These are phyloP conservation scores for Orchesellides sinensis DNA, from an alignment of 2,888 invertebrate species.

Conservation along the genomic window DNA sequence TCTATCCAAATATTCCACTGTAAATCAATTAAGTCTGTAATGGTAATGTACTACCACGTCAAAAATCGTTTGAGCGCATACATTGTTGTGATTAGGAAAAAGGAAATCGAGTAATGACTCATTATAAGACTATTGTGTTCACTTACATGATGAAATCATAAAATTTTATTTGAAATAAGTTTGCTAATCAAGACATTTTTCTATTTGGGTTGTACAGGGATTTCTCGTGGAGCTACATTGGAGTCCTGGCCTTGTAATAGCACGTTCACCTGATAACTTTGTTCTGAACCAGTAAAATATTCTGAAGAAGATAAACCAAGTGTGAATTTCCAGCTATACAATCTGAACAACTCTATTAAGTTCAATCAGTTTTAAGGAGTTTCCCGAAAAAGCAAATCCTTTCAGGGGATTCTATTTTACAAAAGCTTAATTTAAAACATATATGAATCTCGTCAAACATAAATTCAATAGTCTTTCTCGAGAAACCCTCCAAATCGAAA, in stretches of 20 bases:
- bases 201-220: constrained; percentile 22
- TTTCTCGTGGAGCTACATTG: too few species aligned
- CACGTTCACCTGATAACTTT: not conserved
- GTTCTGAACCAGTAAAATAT: not conserved
- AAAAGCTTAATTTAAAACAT: too few species aligned
- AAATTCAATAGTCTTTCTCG: not conserved
- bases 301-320: not conserved
- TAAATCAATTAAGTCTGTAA: not conserved
- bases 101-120: not conserved
- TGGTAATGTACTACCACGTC: not conserved
- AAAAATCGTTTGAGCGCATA: not conserved
- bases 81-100: not conserved
- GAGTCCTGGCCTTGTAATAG: constrained; percentile 31
- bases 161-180: not conserved
- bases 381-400: not conserved
- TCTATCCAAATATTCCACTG: too few species aligned
- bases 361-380: not conserved
- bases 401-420: not conserved
- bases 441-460: too few species aligned
- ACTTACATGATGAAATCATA: not conserved
- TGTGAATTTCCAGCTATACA: too few species aligned
- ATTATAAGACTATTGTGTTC: not conserved
- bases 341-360: not conserved
- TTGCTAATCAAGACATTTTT: constrained; percentile 14
- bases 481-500: not conserved